These are phyloP conservation scores for Aleiodes testaceus DNA, from an alignment of 2,888 invertebrate genomes.

Conservation along the genomic window DNA sequence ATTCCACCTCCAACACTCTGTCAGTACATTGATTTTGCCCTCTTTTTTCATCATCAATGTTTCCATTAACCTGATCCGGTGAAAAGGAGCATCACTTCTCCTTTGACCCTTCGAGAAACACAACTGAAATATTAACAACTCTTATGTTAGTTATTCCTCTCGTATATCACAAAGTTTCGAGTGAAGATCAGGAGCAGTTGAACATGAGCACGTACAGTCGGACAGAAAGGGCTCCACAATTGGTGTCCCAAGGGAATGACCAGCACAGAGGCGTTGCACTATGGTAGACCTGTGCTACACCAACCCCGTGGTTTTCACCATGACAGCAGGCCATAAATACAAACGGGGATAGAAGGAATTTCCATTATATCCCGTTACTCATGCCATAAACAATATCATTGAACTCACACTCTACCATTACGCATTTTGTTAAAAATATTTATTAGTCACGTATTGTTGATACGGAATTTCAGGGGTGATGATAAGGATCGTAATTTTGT, in stretches of 20 bases:
- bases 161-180: too few relatives aligned
- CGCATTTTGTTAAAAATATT: slow-evolving; percentile 58
- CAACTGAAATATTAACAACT: too few relatives aligned
- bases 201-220: slow-evolving; percentile 1
- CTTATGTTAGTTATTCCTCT: too few relatives aligned
- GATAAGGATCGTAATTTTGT: too few relatives aligned
- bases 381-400: slow-evolving; percentile 68
- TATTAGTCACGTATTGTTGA: slow-evolving; percentile 55
- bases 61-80: too few relatives aligned
- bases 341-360: slow-evolving; percentile 62
- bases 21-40: too few relatives aligned
- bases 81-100: too few relatives aligned
- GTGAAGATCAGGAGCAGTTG: background rate
- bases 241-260: slow-evolving; percentile 52
- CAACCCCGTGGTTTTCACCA: slow-evolving; percentile 45
- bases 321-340: slow-evolving; percentile 64
- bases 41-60: too few relatives aligned
- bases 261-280: slow-evolving; percentile 15
- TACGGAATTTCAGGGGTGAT: background rate
- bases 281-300: slow-evolving; percentile 8
- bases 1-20: slow-evolving; percentile 28
- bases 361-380: slow-evolving; percentile 66
- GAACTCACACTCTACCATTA: slow-evolving; percentile 60
- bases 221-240: slow-evolving; percentile 26
- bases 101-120: too few relatives aligned